Evolutionary conservation across 2,797 vertebrate species (phyloP).

Genomic region (Falco novaeseelandiae): DNA sequence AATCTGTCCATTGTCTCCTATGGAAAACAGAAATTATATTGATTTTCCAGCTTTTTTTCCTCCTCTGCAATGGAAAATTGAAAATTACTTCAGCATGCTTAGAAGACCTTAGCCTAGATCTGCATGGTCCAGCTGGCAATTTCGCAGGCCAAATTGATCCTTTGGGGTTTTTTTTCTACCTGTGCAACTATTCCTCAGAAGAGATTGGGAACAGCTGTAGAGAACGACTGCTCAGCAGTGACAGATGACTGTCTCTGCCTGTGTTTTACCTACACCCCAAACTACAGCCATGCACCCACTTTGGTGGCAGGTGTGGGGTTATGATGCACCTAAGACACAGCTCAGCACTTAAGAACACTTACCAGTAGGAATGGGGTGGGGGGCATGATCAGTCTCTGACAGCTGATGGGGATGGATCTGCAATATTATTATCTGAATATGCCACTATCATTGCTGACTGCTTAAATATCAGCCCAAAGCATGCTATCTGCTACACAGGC

Average conservation of each 20-base stretch:
- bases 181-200: neutral
- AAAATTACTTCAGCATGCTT: constrained; percentile 44
- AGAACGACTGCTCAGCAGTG: neutral
- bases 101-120: neutral
- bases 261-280: neutral
- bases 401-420: neutral
- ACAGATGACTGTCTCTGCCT: neutral
- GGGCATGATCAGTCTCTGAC: accelerated
- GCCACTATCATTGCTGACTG: neutral
- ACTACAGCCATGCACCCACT: neutral
- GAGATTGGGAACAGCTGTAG: neutral
- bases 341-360: neutral
- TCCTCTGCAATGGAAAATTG: constrained; percentile 20
- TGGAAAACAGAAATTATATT: constrained; percentile 24
- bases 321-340: neutral
- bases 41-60: constrained; percentile 17
- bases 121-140: neutral
- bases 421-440: neutral
- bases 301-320: neutral
- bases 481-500: neutral
- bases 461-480: neutral
- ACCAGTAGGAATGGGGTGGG: neutral
- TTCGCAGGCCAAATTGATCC: neutral
- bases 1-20: constrained; percentile 17
- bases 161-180: neutral